These are phyloP conservation scores for Mantis religiosa DNA, from an alignment of 2,888 invertebrate genomes.

Conservation along the genomic window DNA sequence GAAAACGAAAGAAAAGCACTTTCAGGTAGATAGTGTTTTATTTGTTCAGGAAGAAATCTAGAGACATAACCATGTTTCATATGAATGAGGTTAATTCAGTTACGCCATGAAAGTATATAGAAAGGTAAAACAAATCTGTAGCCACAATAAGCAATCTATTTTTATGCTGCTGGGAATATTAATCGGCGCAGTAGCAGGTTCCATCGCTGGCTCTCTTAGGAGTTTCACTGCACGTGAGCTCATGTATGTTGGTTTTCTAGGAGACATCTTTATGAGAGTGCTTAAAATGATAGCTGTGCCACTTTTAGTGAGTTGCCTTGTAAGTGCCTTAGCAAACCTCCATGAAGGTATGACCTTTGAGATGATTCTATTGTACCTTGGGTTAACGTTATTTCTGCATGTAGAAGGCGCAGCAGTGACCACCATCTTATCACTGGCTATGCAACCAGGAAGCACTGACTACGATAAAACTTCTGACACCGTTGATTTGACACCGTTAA, in stretches of 20 bases:
- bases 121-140: not conserved
- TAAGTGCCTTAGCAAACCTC: not conserved
- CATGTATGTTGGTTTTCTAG: not conserved
- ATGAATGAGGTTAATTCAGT: no score
- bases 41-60: not conserved
- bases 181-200: not conserved
- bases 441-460: not conserved
- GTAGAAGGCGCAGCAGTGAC: not conserved
- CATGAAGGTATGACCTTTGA: not conserved
- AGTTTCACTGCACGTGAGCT: not conserved
- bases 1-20: not conserved
- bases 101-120: not conserved
- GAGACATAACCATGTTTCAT: not conserved
- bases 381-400: not conserved
- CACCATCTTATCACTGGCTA: not conserved
- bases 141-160: not conserved
- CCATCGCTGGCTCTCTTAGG: not conserved
- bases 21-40: not conserved
- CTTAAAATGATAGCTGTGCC: not conserved
- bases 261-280: not conserved
- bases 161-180: not conserved
- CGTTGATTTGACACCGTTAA: not conserved
- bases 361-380: not conserved
- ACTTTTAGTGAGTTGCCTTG: not conserved
- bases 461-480: accelerated